Evolutionary conservation across 2,113 vertebrate genomes (phyloP), one percentile per base, ranked within the genome.

Genomic region (Cichladusa arquata): DNA sequence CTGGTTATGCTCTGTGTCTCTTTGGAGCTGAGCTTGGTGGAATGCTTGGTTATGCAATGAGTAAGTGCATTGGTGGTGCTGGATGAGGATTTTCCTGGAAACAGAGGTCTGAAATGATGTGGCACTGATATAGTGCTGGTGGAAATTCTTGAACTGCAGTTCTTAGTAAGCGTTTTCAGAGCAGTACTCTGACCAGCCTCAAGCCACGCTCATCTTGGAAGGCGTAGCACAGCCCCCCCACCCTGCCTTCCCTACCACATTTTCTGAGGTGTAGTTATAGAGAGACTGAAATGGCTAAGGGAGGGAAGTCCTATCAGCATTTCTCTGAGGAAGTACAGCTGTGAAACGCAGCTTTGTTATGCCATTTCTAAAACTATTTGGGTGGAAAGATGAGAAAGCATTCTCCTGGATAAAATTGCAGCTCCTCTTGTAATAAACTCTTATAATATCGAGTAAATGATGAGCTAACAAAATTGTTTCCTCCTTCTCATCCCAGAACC

Each of bases 221-320:
- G 13, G 11, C 33, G 7, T 19, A 6, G 2, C 5, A 6, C 40
- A 36, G 38, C 6, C 12, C 15, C 7, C 7, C 9, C 23, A 26
- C 16, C 2, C 25, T 7, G 2, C 5, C 67, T 56, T 38, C 58
- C n/a, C 23, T 9, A 4, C 12, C 9, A n/a, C 1, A 0, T 38
- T 67, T 81, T 60, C 82, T 67, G 26, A 36, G 20, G 22, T 89
- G 48, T 33, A 53, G 0, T 62, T 71, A 34, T 3, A 57, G 26
- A 50, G 22, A 29, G 23, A 47, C 38, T 88, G 64, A 79, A 85
- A 66, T 73, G 58, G 11, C 14, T 62, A 23, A 48, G 42, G 2
- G 5, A 78, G 24, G 14, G 8, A 14, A 71, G 56, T 71, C 20
- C 24, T 77, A 20, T 16, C 73, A 72, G 40, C 12, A 28, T 71